phyloP scores from a whole-genome alignment of 2,797 vertebrate species.

The Triplophysa bombifrons region DNA sequence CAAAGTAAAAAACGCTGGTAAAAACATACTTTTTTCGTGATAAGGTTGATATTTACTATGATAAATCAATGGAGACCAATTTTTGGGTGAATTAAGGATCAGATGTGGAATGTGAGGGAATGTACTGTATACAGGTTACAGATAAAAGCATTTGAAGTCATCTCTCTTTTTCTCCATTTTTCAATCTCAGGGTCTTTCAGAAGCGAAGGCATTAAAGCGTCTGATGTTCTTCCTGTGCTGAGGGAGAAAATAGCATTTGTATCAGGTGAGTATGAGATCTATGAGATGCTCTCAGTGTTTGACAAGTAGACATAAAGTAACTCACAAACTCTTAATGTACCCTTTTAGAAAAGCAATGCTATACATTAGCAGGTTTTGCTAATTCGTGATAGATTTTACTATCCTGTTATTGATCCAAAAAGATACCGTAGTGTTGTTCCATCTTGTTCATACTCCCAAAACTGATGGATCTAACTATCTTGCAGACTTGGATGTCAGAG shows the following conservation, averaged over 20 bases:
- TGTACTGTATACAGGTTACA: conserved; percentile 62
- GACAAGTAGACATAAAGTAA: not conserved
- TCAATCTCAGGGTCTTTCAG: conserved; percentile 85
- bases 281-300: conserved; percentile 22
- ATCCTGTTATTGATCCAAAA: no score
- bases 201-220: conserved; percentile 93
- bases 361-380: no score
- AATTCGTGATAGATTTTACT: no score
- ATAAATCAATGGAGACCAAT: no score
- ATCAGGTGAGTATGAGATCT: conserved; percentile 82
- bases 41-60: no score
- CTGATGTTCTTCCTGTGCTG: conserved; percentile 92
- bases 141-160: conserved; percentile 56
- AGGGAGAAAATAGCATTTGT: conserved; percentile 99
- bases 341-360: not conserved
- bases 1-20: no score
- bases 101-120: not conserved
- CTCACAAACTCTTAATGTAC: not conserved
- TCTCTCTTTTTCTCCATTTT: conserved; percentile 31
- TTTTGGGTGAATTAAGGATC: not conserved
- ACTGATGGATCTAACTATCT: no score
- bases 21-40: no score
- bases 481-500: no score
- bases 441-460: no score
- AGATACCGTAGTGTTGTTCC: no score